Evolutionary conservation across 2,113 vertebrate species (phyloP).

Genomic region (Prunella himalayana): DNA sequence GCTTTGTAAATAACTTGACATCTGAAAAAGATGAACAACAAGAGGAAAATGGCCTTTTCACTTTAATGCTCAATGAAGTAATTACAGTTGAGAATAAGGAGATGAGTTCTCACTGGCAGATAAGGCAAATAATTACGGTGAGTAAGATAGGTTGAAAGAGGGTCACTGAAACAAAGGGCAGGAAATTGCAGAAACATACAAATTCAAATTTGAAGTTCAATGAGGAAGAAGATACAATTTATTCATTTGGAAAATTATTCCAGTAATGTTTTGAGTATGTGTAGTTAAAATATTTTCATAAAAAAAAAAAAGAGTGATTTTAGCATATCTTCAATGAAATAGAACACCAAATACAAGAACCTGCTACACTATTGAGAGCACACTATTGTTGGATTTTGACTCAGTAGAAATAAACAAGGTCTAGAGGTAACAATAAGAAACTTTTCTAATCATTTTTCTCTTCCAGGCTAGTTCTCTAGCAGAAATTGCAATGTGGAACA

Average conservation of each 20-base stretch:
- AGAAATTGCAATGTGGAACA: background rate
- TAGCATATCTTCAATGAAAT: background rate
- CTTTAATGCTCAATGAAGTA: conserved; percentile 46
- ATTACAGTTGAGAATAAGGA: conserved; percentile 33
- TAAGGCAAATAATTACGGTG: conserved; percentile 68
- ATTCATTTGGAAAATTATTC: conserved; percentile 70
- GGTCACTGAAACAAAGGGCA: conserved; percentile 72
- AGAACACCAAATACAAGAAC: background rate
- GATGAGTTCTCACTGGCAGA: conserved; percentile 40
- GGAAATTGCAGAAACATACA: conserved; percentile 70
- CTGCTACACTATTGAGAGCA: background rate
- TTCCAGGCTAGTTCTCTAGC: background rate
- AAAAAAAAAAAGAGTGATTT: background rate
- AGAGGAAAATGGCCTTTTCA: conserved; percentile 51
- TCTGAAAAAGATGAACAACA: conserved; percentile 53
- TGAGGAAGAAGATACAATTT: conserved; percentile 71
- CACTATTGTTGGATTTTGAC: background rate
- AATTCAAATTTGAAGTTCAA: conserved; percentile 68
- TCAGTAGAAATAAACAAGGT: background rate
- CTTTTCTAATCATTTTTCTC: background rate
- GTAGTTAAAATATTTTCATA: conserved; percentile 10
- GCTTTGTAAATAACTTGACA: conserved; percentile 66
- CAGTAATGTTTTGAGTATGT: conserved; percentile 8
- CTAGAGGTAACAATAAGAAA: background rate
- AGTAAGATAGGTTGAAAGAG: conserved; percentile 51